phyloP scores from a whole-genome alignment of 2,113 vertebrate genomes.

The Rousettus leschenaultii region DNA sequence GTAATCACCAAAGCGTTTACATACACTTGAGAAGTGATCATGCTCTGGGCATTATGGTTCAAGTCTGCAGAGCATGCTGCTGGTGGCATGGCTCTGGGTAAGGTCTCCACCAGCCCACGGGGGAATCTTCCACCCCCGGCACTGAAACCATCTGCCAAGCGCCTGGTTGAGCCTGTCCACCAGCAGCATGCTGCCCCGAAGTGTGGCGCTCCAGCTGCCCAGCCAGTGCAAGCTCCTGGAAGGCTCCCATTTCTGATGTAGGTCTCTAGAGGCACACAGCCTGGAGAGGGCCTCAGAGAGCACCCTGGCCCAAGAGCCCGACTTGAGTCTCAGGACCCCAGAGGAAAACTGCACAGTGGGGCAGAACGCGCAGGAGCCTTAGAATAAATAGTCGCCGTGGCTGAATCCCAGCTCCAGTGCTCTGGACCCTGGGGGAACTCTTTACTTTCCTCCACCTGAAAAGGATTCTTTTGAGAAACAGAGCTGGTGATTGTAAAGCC shows the following conservation, averaged over 20 bases:
- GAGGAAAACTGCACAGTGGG: rapidly evolving
- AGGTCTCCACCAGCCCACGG: rapidly evolving
- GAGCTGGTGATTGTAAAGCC: not conserved
- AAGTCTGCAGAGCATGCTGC: not conserved
- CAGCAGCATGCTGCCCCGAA: not conserved
- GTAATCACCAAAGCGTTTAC: not conserved
- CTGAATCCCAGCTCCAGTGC: not conserved
- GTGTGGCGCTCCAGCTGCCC: not conserved
- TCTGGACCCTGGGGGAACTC: not conserved
- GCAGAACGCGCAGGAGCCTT: rapidly evolving
- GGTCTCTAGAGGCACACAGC: not conserved
- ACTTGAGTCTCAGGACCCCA: not conserved
- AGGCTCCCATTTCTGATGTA: rapidly evolving
- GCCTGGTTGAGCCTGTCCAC: rapidly evolving
- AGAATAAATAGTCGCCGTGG: rapidly evolving
- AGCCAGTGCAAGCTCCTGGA: not conserved
- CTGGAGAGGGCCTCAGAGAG: not conserved
- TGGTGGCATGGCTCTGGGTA: not conserved
- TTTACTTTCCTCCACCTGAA: not conserved
- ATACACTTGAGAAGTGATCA: not conserved
- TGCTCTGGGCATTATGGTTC: not conserved
- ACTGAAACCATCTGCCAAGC: rapidly evolving
- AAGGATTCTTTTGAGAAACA: not conserved
- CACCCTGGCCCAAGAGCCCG: not conserved
- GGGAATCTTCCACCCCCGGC: not conserved